phyloP scores from a whole-genome alignment of 2,113 vertebrate genomes.

The Pachypanchax playfairii region DNA sequence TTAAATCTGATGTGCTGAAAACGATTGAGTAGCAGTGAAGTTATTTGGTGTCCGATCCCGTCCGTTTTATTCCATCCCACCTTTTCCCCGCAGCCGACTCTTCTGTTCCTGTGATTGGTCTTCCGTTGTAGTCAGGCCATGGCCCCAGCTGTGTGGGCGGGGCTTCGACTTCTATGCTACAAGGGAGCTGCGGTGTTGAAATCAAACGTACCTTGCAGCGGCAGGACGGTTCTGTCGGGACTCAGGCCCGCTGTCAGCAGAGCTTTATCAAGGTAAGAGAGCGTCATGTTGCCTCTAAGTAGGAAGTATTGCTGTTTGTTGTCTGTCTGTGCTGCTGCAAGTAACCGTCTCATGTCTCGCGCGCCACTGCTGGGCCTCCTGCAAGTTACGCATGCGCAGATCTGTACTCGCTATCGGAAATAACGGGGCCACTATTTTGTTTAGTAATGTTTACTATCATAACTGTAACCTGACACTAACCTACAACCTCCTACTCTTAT shows the following conservation, averaged over 20 bases:
- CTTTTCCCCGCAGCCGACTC: conserved; percentile 6
- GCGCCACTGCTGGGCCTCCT: no score
- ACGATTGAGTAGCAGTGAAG: no score
- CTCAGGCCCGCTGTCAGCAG: neutral
- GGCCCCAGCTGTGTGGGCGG: conserved; percentile 74
- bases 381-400: no score
- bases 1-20: no score
- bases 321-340: no score
- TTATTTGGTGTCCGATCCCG: conserved; percentile 3
- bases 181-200: conserved; percentile 34
- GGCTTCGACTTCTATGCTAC: conserved; percentile 51
- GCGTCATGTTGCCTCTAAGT: neutral
- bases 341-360: no score
- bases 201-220: conserved; percentile 8
- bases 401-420: no score
- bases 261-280: conserved; percentile 56
- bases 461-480: no score
- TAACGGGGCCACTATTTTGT: no score
- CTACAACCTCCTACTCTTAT: no score
- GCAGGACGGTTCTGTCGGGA: neutral
- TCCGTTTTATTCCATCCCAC: neutral
- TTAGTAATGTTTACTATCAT: no score
- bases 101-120: conserved; percentile 70
- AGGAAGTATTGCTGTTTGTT: no score
- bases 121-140: conserved; percentile 63